A percentile compares a stretch with the other conserved stretches of the same genome.
phyloP scores from a whole-genome alignment of 2,888 invertebrate species.

The Dryadula phaetusa region DNA sequence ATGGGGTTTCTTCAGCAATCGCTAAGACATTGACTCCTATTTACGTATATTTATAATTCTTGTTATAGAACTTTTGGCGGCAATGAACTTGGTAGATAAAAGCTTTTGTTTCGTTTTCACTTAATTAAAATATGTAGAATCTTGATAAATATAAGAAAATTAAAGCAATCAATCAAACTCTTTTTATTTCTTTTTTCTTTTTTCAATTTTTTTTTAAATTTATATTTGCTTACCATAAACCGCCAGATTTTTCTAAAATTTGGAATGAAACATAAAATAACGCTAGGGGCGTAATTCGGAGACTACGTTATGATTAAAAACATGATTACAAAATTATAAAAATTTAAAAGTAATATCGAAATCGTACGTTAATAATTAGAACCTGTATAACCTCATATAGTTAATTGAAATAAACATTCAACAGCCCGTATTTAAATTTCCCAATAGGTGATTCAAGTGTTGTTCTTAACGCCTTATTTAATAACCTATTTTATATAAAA shows the following conservation, averaged over 20 bases:
- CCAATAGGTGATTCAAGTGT: neutral
- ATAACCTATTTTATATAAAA: neutral
- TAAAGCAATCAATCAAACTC: neutral
- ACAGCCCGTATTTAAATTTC: too few species aligned
- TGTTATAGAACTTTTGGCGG: conserved; percentile 15
- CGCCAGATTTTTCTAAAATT: too few species aligned
- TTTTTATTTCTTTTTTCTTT: neutral
- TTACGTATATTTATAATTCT: conserved; percentile 16
- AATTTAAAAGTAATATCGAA: too few species aligned
- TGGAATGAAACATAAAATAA: too few species aligned
- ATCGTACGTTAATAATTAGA: too few species aligned
- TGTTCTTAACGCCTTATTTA: neutral
- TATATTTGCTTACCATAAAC: too few species aligned
- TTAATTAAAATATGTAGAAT: neutral
- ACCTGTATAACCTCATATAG: too few species aligned
- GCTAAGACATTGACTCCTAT: conserved; percentile 25
- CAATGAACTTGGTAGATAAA: conserved; percentile 33
- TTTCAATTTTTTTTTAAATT: too few species aligned
- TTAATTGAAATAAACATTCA: too few species aligned
- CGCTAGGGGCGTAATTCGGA: too few species aligned
- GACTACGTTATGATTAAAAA: too few species aligned
- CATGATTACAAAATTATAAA: too few species aligned
- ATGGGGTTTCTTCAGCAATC: conserved; percentile 26
- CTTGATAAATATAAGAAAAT: neutral
- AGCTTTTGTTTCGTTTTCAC: conserved; percentile 4